Percentiles rank a stretch among this genome's conserved stretches.
Conservation (phyloP, 2,888 invertebrate species). For the Platycnemis pennipes region DNA sequence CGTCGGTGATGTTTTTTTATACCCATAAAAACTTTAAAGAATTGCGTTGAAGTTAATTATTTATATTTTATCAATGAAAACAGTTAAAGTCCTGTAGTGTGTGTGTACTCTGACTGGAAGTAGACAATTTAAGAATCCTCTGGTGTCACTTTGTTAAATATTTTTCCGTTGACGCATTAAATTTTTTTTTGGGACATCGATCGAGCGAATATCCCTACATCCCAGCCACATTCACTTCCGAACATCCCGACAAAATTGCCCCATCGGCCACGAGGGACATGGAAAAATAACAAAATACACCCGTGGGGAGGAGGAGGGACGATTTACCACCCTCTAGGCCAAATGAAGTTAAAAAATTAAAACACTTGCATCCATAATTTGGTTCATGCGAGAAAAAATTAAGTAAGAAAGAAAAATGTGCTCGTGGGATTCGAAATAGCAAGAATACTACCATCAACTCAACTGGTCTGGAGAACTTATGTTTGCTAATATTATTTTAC, state of each 20-base stretch:
- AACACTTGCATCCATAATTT: no score
- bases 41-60: not conserved
- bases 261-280: not conserved
- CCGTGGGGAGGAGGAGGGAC: no score
- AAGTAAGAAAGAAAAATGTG: no score
- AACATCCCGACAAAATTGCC: not conserved
- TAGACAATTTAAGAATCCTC: not conserved
- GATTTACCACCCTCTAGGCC: no score
- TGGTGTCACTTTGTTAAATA: not conserved
- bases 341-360: no score
- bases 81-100: not conserved
- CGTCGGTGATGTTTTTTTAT: not conserved
- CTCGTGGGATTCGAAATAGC: no score
- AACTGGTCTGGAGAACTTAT: no score
- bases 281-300: not conserved
- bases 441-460: no score
- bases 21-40: not conserved
- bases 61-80: not conserved
- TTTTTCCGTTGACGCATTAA: not conserved
- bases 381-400: no score
- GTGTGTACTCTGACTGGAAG: not conserved
- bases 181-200: not conserved
- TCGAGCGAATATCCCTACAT: not conserved
- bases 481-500: no score
- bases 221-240: not conserved